Conservation (phyloP, 2,888 invertebrate genomes). For the Diplazon laetatorius region DNA sequence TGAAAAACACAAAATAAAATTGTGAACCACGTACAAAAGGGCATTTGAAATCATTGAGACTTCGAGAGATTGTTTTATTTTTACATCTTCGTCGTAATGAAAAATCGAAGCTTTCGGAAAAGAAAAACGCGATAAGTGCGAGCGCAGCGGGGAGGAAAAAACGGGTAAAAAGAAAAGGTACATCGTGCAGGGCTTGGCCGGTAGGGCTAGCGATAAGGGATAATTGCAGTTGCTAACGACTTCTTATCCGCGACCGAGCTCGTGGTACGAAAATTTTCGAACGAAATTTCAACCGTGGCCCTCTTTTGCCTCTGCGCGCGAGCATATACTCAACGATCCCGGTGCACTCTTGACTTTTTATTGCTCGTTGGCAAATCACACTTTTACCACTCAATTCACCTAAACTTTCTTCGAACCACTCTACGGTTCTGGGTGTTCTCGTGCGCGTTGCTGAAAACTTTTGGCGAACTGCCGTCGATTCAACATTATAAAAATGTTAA, state of each 20-base stretch:
- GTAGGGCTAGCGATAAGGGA: slow-evolving; percentile 57
- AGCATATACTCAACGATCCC: slow-evolving; percentile 31
- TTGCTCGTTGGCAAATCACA: slow-evolving; percentile 63
- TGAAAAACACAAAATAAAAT: too few species aligned
- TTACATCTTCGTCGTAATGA: background rate
- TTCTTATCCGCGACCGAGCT: slow-evolving; percentile 61
- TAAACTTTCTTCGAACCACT: slow-evolving; percentile 58
- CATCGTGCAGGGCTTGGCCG: slow-evolving; percentile 15
- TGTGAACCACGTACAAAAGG: too few species aligned
- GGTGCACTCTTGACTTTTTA: slow-evolving; percentile 50
- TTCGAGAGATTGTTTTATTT: background rate
- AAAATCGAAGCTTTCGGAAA: slow-evolving; percentile 5
- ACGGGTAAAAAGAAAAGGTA: background rate
- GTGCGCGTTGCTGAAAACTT: slow-evolving; percentile 42
- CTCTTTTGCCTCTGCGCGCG: slow-evolving; percentile 42
- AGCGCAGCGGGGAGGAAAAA: slow-evolving; percentile 8
- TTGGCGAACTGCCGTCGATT: slow-evolving; percentile 48
- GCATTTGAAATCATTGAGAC: too few species aligned
- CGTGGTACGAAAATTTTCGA: slow-evolving; percentile 38
- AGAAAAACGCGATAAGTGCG: slow-evolving; percentile 5
- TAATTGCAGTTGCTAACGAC: slow-evolving; percentile 65
- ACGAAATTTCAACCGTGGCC: slow-evolving; percentile 51
- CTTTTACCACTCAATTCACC: slow-evolving; percentile 66
- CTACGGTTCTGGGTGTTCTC: slow-evolving; percentile 23
- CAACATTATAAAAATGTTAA: slow-evolving; percentile 50